Evolutionary conservation across 2,888 invertebrate species (phyloP).

Genomic region (Dynastes hyllus): DNA sequence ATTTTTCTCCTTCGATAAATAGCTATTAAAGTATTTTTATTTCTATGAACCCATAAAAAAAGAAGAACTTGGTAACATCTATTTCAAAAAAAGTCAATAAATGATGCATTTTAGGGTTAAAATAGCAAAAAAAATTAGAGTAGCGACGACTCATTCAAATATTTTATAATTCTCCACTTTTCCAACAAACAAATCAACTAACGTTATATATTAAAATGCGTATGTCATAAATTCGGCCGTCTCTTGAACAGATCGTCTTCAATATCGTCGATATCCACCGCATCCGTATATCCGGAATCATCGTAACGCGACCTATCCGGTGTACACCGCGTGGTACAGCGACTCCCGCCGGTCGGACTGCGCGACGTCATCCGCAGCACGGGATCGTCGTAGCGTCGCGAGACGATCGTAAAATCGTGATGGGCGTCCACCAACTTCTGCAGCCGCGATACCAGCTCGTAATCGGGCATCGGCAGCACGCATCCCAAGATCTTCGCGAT

Average conservation of each 20-base stretch:
- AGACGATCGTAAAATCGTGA: slow-evolving; percentile 89
- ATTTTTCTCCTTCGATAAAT: too few relatives aligned
- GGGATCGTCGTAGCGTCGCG: slow-evolving; percentile 81
- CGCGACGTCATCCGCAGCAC: slow-evolving; percentile 72
- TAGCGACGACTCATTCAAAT: too few relatives aligned
- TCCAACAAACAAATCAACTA: background rate
- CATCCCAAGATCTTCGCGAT: slow-evolving; percentile 75
- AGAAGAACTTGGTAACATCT: too few relatives aligned
- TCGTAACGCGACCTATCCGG: slow-evolving; percentile 78
- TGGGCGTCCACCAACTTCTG: slow-evolving; percentile 91
- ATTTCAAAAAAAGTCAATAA: too few relatives aligned
- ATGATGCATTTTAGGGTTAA: too few relatives aligned
- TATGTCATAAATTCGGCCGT: slow-evolving; percentile 73
- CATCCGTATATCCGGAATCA: slow-evolving; percentile 83
- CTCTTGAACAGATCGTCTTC: slow-evolving; percentile 81
- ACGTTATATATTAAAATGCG: slow-evolving; percentile 60
- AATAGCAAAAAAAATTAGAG: too few relatives aligned
- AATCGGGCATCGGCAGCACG: slow-evolving; percentile 74
- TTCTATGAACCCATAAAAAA: too few relatives aligned
- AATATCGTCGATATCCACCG: slow-evolving; percentile 78
- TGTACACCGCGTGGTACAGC: slow-evolving; percentile 70
- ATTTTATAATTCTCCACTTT: background rate
- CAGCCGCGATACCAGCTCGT: slow-evolving; percentile 78
- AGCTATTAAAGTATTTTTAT: too few relatives aligned
- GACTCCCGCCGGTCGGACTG: slow-evolving; percentile 76